Evolutionary conservation across 2,113 vertebrate genomes (phyloP).

Genomic region (Pithys albifrons): DNA sequence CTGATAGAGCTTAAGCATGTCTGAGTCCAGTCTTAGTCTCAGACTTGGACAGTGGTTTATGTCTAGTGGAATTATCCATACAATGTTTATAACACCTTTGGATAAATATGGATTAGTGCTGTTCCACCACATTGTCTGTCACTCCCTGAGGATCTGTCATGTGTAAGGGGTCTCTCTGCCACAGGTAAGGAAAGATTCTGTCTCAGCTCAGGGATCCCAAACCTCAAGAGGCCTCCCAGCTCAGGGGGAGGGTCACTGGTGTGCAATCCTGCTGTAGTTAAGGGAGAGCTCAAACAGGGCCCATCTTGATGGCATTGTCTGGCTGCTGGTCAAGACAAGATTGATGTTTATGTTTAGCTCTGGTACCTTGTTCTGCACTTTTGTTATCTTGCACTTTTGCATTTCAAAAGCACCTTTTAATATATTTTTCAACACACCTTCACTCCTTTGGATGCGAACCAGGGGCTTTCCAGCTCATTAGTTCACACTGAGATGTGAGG

Average conservation of each 20-base stretch:
- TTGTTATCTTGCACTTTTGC: background rate
- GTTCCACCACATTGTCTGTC: background rate
- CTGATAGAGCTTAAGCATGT: background rate
- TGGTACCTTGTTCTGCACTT: background rate
- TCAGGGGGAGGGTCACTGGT: too few species aligned
- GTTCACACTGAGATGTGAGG: background rate
- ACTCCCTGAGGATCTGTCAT: rapidly evolving
- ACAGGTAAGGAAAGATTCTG: background rate
- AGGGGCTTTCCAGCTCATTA: background rate
- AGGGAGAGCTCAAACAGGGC: background rate
- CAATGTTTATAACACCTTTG: background rate
- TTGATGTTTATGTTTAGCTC: background rate
- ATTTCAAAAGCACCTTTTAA: background rate
- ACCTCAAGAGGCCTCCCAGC: background rate
- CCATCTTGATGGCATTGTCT: background rate
- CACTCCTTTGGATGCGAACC: background rate
- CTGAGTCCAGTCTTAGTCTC: background rate
- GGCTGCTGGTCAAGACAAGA: background rate
- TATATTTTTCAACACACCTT: background rate
- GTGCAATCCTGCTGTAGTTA: background rate
- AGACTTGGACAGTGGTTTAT: background rate
- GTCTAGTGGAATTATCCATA: background rate
- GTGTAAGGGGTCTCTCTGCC: background rate
- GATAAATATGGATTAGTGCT: background rate
- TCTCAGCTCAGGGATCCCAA: background rate